phyloP scores from a whole-genome alignment of 2,113 vertebrate species.

The Periophthalmus modestus region DNA sequence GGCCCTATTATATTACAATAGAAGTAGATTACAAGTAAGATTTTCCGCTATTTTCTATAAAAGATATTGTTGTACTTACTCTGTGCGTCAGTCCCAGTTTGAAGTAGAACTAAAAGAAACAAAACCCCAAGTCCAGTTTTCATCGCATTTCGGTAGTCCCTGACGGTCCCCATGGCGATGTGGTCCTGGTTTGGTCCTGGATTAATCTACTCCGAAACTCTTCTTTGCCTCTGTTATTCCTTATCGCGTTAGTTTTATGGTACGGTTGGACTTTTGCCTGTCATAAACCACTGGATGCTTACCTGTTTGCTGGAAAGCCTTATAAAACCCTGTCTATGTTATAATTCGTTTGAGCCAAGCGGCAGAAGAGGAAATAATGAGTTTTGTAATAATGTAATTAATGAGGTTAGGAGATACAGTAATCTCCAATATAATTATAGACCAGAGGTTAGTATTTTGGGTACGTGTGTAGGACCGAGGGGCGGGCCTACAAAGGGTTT shows the following conservation, averaged over 20 bases:
- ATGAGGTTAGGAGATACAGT: not conserved
- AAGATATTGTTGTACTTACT: conserved; percentile 36
- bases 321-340: not conserved
- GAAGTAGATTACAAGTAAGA: not conserved
- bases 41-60: not conserved
- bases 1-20: too few species aligned
- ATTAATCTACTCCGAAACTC: conserved; percentile 6
- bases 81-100: conserved; percentile 4
- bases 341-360: not conserved
- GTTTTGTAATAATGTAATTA: not conserved
- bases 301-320: conserved; percentile 33
- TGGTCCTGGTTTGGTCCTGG: conserved; percentile 54
- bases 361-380: not conserved
- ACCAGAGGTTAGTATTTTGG: not conserved
- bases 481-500: not conserved
- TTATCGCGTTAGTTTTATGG: conserved; percentile 65
- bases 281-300: conserved; percentile 39
- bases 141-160: not conserved
- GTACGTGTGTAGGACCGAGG: too few species aligned
- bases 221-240: conserved; percentile 1
- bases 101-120: conserved; percentile 35
- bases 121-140: conserved; percentile 36
- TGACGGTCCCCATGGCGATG: not conserved
- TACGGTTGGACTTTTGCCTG: conserved; percentile 70
- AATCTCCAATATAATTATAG: not conserved